These are phyloP conservation scores for Papilio helenus DNA, from an alignment of 1,140 invertebrate genomes.

Conservation along the genomic window DNA sequence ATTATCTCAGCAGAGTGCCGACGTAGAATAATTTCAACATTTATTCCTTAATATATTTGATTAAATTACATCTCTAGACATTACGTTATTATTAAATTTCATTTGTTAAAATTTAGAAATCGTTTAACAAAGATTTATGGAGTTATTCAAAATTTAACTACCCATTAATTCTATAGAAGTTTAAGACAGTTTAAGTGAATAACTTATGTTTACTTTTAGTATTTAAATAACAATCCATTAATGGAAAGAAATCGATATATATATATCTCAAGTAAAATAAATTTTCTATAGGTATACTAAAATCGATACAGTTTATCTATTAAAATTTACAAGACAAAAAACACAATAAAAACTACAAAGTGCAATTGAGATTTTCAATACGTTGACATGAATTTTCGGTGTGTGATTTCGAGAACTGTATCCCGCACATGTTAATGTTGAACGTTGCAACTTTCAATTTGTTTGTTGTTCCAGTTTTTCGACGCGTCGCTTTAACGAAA, in stretches of 20 bases:
- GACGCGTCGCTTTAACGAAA: not conserved
- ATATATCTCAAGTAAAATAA: too few species aligned
- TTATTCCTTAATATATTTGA: slow-evolving; percentile 19
- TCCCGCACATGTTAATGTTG: not conserved
- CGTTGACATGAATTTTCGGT: not conserved
- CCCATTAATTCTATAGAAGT: not conserved
- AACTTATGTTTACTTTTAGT: too few species aligned
- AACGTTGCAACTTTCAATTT: slow-evolving; percentile 2
- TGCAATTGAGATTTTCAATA: not conserved
- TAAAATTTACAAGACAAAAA: not conserved
- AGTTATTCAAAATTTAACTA: not conserved
- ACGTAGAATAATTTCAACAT: slow-evolving; percentile 19
- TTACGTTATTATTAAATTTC: not conserved
- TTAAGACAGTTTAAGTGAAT: too few species aligned
- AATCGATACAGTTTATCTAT: not conserved
- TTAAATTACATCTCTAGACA: not conserved
- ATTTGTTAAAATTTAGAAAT: not conserved
- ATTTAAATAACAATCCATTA: too few species aligned
- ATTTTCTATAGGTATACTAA: too few species aligned
- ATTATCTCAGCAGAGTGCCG: slow-evolving; percentile 7
- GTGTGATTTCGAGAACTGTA: not conserved
- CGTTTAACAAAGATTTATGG: not conserved
- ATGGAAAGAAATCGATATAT: too few species aligned
- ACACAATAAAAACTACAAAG: not conserved
- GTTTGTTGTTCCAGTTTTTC: not conserved